phyloP scores from a whole-genome alignment of 2,888 invertebrate genomes.

The Syrista parreyssii region DNA sequence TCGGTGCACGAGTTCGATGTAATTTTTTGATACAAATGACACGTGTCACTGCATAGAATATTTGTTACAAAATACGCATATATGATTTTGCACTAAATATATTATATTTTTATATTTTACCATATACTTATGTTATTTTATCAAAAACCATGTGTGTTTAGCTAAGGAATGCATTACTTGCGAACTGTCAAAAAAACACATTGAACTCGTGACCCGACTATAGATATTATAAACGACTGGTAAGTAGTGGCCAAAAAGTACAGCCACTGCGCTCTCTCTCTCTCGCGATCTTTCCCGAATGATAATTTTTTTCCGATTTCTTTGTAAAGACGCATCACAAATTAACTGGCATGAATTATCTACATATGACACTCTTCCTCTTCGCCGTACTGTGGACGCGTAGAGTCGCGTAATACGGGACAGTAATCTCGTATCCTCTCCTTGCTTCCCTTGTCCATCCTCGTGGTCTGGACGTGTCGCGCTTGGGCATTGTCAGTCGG shows the following conservation, averaged over 20 bases:
- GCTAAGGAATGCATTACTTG: too few relatives aligned
- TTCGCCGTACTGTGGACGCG: background rate
- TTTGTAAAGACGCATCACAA: background rate
- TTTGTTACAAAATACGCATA: too few relatives aligned
- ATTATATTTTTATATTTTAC: too few relatives aligned
- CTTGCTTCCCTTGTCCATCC: background rate
- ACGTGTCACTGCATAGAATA: too few relatives aligned
- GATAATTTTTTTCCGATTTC: background rate
- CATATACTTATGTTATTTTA: too few relatives aligned
- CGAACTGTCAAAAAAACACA: too few relatives aligned
- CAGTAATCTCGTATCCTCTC: background rate
- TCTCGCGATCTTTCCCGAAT: background rate
- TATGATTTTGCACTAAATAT: too few relatives aligned
- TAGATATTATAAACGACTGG: background rate
- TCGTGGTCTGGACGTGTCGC: background rate
- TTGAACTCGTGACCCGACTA: too few relatives aligned
- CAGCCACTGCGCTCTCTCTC: background rate
- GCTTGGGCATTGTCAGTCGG: slow-evolving; percentile 36
- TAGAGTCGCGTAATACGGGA: background rate
- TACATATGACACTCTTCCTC: background rate
- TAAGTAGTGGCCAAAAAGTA: background rate
- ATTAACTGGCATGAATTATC: background rate
- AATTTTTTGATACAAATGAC: too few relatives aligned
- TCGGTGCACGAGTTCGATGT: too few relatives aligned
- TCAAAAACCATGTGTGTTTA: too few relatives aligned